Conservation (phyloP, 92 coral and sea anemone genomes). For the Isaurus tuberculatus region DNA sequence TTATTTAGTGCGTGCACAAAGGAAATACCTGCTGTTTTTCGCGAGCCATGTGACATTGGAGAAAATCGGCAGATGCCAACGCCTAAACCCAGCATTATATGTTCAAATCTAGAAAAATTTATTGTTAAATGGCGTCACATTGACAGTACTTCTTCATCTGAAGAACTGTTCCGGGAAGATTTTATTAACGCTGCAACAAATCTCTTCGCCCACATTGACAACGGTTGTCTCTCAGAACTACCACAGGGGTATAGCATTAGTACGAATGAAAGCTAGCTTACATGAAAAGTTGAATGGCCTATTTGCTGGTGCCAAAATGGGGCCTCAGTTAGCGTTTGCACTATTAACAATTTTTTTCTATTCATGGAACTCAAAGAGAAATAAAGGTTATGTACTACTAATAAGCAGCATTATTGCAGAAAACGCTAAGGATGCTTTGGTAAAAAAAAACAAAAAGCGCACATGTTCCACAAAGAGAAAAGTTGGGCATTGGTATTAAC, state of each 20-base stretch:
- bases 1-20: constrained; percentile 3
- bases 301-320: neutral
- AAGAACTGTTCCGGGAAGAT: constrained; percentile 5
- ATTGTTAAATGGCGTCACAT: constrained; percentile 61
- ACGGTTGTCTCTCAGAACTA: neutral
- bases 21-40: neutral
- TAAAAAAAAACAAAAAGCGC: neutral
- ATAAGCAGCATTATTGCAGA: constrained; percentile 10
- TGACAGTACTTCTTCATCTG: constrained; percentile 1
- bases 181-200: neutral
- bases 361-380: constrained; percentile 4
- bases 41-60: constrained; percentile 53
- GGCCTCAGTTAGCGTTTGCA: constrained; percentile 4
- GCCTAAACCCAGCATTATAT: constrained; percentile 25
- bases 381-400: neutral
- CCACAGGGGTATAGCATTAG: neutral
- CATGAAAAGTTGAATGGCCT: neutral
- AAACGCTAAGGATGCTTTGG: neutral
- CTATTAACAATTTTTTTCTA: constrained; percentile 2
- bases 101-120: constrained; percentile 47
- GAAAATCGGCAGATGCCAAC: constrained; percentile 46
- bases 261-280: neutral
- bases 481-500: neutral
- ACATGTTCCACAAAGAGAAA: neutral
- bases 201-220: neutral